Conservation (phyloP, 2,113 vertebrate genomes). For the Notarius lentiginosus region DNA sequence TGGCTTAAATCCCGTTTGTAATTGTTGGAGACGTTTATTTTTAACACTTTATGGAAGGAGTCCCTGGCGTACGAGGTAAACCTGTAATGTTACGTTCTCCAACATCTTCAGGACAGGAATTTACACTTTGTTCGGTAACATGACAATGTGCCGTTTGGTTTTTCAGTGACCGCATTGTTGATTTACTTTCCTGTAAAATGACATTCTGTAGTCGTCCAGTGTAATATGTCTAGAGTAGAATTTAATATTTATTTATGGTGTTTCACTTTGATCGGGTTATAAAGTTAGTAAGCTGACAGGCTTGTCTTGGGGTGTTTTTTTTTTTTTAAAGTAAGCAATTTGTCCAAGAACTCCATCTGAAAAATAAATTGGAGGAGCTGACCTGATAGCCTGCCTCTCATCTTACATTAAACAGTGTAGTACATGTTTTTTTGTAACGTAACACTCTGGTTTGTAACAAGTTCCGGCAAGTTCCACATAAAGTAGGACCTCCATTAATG, state of each 20-base stretch:
- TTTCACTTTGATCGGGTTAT: neutral
- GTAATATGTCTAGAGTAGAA: neutral
- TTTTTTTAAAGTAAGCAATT: neutral
- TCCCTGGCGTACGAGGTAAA: neutral
- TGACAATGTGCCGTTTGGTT: neutral
- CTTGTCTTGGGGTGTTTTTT: neutral
- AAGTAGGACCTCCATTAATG: constrained; percentile 20
- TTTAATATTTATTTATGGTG: too few relatives aligned
- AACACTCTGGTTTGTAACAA: neutral
- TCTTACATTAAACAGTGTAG: neutral
- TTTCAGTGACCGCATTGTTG: neutral
- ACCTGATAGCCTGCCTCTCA: neutral
- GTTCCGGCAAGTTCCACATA: neutral
- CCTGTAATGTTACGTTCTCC: too few relatives aligned
- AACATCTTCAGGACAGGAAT: too few relatives aligned
- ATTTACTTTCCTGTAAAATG: neutral
- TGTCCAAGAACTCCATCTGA: neutral
- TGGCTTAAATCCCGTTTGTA: neutral
- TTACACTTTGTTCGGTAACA: too few relatives aligned
- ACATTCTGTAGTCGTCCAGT: neutral
- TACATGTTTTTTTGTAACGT: neutral
- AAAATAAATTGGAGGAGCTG: neutral
- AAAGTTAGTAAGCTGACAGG: neutral
- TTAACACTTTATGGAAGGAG: neutral
- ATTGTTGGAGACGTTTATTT: neutral